A percentile compares a stretch with the other conserved stretches of the same genome.
Evolutionary conservation across 2,888 invertebrate genomes (phyloP).

Genomic region (Hoplodrina ambigua): DNA sequence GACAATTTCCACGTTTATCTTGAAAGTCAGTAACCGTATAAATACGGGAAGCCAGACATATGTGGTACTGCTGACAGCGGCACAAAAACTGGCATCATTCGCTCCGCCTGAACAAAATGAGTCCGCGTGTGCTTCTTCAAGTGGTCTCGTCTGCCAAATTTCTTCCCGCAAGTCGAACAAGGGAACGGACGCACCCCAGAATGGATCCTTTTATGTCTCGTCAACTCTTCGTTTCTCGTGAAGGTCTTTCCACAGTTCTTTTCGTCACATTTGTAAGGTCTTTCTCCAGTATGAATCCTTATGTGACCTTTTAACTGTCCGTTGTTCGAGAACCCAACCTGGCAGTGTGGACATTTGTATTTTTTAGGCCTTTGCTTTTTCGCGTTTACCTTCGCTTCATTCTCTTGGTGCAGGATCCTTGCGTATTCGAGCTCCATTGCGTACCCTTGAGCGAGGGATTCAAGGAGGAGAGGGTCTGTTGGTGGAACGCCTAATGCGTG

Average conservation of each 20-base stretch:
- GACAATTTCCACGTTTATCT: conserved; percentile 22
- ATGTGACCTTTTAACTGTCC: conserved; percentile 97
- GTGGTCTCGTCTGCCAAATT: conserved; percentile 98
- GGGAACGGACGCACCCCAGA: conserved; percentile 96
- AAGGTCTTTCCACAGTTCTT: conserved; percentile 97
- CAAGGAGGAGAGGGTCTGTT: conserved; percentile 85
- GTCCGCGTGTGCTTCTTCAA: conserved; percentile 98
- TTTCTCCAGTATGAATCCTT: conserved; percentile 97
- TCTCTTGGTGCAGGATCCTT: conserved; percentile 93
- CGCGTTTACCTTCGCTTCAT: conserved; percentile 92
- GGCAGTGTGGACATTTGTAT: conserved; percentile 97
- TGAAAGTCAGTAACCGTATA: conserved; percentile 89
- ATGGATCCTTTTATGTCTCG: conserved; percentile 97
- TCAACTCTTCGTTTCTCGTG: conserved; percentile 97
- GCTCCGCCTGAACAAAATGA: conserved; percentile 92
- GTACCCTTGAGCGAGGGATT: conserved; percentile 89
- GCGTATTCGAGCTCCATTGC: conserved; percentile 93
- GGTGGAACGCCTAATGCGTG: conserved; percentile 86
- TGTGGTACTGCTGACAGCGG: conserved; percentile 89
- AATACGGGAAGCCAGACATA: conserved; percentile 84
- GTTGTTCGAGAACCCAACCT: conserved; percentile 98
- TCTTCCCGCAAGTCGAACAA: conserved; percentile 96
- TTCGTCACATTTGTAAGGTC: conserved; percentile 96
- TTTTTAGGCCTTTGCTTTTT: conserved; percentile 96
- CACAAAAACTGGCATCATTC: conserved; percentile 91